These are phyloP conservation scores for Tinamus major DNA, from an alignment of 2,797 vertebrate species.

Conservation along the genomic window DNA sequence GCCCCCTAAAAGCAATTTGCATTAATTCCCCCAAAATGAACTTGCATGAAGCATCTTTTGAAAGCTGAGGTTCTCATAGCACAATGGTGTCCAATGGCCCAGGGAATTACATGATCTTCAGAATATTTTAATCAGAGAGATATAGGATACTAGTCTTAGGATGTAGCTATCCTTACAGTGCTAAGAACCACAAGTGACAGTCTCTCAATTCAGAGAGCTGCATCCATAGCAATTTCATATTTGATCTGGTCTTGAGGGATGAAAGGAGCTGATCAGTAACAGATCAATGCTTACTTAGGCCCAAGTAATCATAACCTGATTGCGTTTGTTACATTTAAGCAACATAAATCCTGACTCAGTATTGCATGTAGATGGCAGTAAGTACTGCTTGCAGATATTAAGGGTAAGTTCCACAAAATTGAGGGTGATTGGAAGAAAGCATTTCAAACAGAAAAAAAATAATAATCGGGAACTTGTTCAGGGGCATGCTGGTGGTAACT, in stretches of 20 bases:
- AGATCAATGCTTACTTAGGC: neutral
- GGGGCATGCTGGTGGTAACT: neutral
- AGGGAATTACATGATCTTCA: neutral
- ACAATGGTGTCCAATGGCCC: neutral
- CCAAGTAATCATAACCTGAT: neutral
- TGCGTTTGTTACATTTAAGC: neutral
- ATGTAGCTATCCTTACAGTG: neutral
- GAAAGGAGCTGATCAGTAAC: neutral
- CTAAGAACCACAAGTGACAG: neutral
- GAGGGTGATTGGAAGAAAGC: neutral
- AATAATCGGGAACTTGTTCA: constrained; percentile 1
- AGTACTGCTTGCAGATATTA: neutral
- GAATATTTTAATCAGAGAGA: neutral
- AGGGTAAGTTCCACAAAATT: neutral
- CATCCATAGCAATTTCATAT: neutral
- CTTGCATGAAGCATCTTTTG: neutral
- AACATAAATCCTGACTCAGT: neutral
- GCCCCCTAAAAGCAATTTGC: constrained; percentile 1
- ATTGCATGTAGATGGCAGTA: neutral
- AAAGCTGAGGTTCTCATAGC: neutral
- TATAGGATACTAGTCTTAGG: neutral
- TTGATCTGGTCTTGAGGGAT: neutral
- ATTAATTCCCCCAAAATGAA: neutral
- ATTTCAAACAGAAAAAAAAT: neutral
- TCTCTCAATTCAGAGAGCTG: neutral